Conservation (phyloP, 2,888 invertebrate species). For the Conomelus anceps region DNA sequence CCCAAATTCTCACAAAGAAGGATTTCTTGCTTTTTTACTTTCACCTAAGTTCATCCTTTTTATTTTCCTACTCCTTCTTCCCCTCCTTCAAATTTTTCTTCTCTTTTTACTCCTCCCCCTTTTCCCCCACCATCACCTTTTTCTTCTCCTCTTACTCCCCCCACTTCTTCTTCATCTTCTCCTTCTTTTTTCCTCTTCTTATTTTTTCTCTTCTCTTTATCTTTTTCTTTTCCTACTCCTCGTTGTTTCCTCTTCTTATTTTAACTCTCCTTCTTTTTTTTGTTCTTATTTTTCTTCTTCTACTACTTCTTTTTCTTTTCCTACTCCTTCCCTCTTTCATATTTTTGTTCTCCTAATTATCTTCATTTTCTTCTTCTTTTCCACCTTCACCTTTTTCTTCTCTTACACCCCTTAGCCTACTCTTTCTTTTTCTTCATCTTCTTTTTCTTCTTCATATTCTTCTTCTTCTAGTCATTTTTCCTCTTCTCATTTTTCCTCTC, state of each 20-base stretch:
- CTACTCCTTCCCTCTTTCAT: not conserved
- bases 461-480: too few species aligned
- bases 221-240: not conserved
- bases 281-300: not conserved
- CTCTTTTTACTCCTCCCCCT: not conserved
- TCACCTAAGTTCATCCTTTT: too few species aligned
- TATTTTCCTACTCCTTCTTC: too few species aligned
- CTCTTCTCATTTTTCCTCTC: too few species aligned
- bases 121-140: not conserved
- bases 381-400: too few species aligned
- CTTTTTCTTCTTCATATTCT: too few species aligned
- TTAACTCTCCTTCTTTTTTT: not conserved
- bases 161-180: not conserved
- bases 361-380: not conserved
- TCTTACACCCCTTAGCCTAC: too few species aligned
- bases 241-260: not conserved
- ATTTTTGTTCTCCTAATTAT: not conserved
- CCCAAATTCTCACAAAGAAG: too few species aligned
- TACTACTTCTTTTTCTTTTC: not conserved
- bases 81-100: not conserved
- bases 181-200: not conserved
- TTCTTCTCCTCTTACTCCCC: not conserved
- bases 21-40: too few species aligned
- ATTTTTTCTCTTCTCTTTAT: not conserved
- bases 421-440: too few species aligned